Evolutionary conservation across 2,888 invertebrate species (phyloP), one percentile per base, ranked within the genome.

Genomic region (Drosophila infuscata): DNA sequence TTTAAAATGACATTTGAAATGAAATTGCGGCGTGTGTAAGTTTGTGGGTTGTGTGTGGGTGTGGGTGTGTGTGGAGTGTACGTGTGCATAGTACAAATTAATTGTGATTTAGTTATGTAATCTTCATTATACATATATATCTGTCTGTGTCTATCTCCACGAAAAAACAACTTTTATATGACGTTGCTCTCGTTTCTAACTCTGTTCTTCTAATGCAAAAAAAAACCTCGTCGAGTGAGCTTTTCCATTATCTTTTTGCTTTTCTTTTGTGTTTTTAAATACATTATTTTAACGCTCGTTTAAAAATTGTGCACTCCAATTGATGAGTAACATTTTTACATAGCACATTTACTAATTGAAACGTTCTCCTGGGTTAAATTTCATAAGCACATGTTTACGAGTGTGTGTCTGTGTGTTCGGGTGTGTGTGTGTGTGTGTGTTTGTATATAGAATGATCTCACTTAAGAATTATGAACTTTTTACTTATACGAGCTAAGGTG

Each of bases 281-380:
- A 66, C 61, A 71, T 71, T 62, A 41, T 59, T 57, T 69, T 54
- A 70, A 56, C 64, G 67, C 63, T 68, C 67, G 61, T 49, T 66
- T 61, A 63, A 64, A 72, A 77, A 64, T 43, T 67, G 67, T 75
- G 62, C 75, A 76, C 67, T 77, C 79, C 60, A 69, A 38, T 63
- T 51, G 9, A 7, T 30, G 60, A 66, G 70, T 49, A 38, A 70
- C 56, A 62, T 73, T 76, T 74, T 76, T 46, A 29, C 46, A 46
- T 81, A 85, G 84, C 89, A 88, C 89, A 87, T 79, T 89, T 86
- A 87, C 84, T 86, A 89, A 86, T 86, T 86, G 89, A 86, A 86
- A 86, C 88, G 84, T 87, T 70, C 65, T 79, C 67, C 59, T 83
- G 68, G 68, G 38, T 79, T 74, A 76, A 71, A 64, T 75, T 81